Evolutionary conservation across 2,113 vertebrate genomes (phyloP).

Genomic region (Lucifuga dentata): DNA sequence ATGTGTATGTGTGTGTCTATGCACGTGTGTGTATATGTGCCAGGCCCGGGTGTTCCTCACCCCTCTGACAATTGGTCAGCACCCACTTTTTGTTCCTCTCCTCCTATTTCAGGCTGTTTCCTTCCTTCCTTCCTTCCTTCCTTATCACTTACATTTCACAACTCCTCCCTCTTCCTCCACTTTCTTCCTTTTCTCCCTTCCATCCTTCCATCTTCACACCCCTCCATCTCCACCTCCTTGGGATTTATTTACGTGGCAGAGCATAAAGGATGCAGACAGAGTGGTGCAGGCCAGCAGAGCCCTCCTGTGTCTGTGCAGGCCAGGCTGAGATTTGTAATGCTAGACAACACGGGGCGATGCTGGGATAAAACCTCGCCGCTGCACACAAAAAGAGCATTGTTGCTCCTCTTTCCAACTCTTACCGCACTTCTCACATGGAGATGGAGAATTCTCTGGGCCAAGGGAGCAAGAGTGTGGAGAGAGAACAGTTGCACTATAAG

Average conservation of each 20-base stretch:
- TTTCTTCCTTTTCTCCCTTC: not conserved
- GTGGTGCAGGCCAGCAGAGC: conserved; percentile 67
- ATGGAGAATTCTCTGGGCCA: conserved; percentile 40
- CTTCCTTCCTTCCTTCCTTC: conserved; percentile 29
- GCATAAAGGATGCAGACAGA: conserved; percentile 65
- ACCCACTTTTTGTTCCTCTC: conserved; percentile 57
- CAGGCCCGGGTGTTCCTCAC: conserved; percentile 77
- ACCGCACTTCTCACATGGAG: conserved; percentile 55
- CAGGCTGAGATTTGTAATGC: conserved; percentile 79
- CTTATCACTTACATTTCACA: conserved; percentile 52
- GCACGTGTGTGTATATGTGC: conserved; percentile 69
- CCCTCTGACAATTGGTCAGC: conserved; percentile 64
- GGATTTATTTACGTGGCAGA: conserved; percentile 70
- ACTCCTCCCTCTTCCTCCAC: conserved; percentile 13
- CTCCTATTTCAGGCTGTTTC: not conserved
- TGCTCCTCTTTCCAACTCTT: conserved; percentile 49
- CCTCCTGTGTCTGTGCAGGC: conserved; percentile 71
- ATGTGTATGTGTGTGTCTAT: conserved; percentile 69
- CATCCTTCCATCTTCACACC: conserved; percentile 36
- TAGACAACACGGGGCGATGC: conserved; percentile 76
- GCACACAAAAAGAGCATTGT: conserved; percentile 78
- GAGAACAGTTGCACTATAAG: too few relatives aligned
- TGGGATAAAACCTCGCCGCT: conserved; percentile 69
- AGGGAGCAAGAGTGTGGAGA: conserved; percentile 31
- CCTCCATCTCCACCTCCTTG: not conserved